Base-by-base conservation (phyloP, 2,888 invertebrate genomes). In the Pseudococcus viburni region DNA sequence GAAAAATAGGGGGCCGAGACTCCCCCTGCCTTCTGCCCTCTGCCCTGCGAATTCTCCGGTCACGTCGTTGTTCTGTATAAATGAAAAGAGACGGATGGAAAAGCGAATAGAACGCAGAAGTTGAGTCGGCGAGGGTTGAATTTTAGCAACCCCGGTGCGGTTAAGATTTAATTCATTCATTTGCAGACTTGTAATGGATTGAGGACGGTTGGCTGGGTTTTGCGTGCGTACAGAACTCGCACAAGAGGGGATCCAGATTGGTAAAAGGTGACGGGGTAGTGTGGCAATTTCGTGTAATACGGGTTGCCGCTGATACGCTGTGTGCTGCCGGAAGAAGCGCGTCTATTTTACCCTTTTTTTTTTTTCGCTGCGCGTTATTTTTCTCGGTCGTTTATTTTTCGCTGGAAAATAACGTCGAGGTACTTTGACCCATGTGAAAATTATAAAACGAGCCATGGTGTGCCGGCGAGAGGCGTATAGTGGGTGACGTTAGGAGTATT, bases 101-200 rank as follows among this genome's bases (percentile, higher is more conserved):
- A 3, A 33, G 26, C 26, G 26, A 33, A 33, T 33, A 33, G 26
- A 33, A 3, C 3, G 33, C 4, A 73, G 33, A 73, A 73, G 73
- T n/a, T 73, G 73, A 39, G 33, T 77, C 39, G 39, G 51, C 46
- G 84, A 85, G 84, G 84, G 84, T 85, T 48, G 84, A 51, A 55
- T 85, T 85, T 85, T 55, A 85, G 46, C 46, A 33, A 55, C 26
- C 26, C 84, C 84, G 55, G 33, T 85, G 84, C 48, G 84, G 84
- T 85, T 85, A 85, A 85, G 84, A 85, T 85, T 85, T 85, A 85
- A 85, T 85, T 85, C 84, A 85, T 85, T 85, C 84, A 85, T 48
- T 85, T 51, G 84, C 84, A 55, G 84, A 33, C 84, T 85, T 51
- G 84, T 85, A 85, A 55, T 51, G 51, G 84, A 85, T 85, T 51